A percentile compares a stretch with the other conserved stretches of the same genome.
These are phyloP conservation scores for Contarinia nasturtii DNA, from an alignment of 1,140 invertebrate genomes.

Conservation along the genomic window DNA sequence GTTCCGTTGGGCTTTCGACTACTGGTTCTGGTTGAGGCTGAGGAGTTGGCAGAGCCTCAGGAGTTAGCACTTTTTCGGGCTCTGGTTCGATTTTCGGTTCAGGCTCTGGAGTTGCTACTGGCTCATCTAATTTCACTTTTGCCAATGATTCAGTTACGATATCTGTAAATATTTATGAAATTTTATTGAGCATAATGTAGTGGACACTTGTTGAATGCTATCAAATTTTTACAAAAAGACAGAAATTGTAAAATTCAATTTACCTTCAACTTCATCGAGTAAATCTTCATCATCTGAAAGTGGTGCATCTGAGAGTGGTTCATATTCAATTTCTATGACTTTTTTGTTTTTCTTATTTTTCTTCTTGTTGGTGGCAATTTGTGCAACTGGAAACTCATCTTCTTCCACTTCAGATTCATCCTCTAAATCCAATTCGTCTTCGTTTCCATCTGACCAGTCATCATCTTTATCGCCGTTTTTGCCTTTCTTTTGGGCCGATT, in stretches of 20 bases:
- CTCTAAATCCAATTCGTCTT: slow-evolving; percentile 16
- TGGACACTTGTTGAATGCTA: too few species aligned
- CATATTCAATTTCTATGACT: neutral
- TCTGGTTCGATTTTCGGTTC: slow-evolving; percentile 1
- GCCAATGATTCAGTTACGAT: slow-evolving; percentile 3
- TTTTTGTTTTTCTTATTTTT: slow-evolving; percentile 10
- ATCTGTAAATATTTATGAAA: slow-evolving; percentile 12
- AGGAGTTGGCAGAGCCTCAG: neutral
- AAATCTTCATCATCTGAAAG: slow-evolving; percentile 5
- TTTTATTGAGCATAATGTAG: slow-evolving; percentile 11
- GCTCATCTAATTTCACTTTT: slow-evolving; percentile 16
- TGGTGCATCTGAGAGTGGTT: neutral
- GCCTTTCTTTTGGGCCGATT: slow-evolving; percentile 10
- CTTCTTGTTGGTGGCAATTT: slow-evolving; percentile 20
- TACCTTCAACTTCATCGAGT: neutral
- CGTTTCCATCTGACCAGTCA: slow-evolving; percentile 20
- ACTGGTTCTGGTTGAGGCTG: neutral
- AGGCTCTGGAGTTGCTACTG: slow-evolving; percentile 10
- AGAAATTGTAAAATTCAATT: slow-evolving; percentile 1
- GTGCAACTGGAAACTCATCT: slow-evolving; percentile 10
- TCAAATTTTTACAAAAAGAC: neutral
- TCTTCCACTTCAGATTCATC: slow-evolving; percentile 9
- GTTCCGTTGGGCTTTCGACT: neutral
- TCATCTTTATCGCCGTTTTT: slow-evolving; percentile 23
- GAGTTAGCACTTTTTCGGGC: neutral